phyloP scores from a whole-genome alignment of 2,113 vertebrate species.

The Cryptomyrus ogoouensis region DNA sequence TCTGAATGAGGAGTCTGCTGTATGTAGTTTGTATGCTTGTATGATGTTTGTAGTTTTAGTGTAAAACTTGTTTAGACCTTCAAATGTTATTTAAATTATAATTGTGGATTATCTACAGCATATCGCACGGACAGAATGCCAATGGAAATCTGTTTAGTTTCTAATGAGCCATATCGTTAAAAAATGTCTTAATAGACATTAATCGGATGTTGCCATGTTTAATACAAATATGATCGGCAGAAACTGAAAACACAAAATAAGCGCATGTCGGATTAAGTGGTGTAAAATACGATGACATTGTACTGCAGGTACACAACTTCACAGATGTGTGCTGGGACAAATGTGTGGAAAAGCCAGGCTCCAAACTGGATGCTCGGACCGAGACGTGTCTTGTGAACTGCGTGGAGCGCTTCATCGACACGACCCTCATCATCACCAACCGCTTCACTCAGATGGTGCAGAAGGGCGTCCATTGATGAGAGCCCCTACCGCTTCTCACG shows the following conservation, averaged over 20 bases:
- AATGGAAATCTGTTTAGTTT: neutral
- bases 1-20: neutral
- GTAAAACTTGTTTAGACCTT: neutral
- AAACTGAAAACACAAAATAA: neutral
- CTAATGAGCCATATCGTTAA: neutral
- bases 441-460: constrained; percentile 86
- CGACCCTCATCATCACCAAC: constrained; percentile 75
- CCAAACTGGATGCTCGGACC: constrained; percentile 74
- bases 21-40: too few species aligned
- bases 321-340: constrained; percentile 90
- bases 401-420: constrained; percentile 85
- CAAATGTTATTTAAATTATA: neutral
- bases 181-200: neutral
- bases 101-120: neutral
- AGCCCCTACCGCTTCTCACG: neutral
- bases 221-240: neutral
- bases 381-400: constrained; percentile 80
- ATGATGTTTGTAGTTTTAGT: neutral
- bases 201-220: neutral
- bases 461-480: constrained; percentile 64
- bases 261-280: neutral
- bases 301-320: constrained; percentile 74
- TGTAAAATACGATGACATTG: neutral
- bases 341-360: constrained; percentile 75
- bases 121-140: neutral